Evolutionary conservation across 2,888 invertebrate species (phyloP).

Genomic region (Mystacides longicornis): DNA sequence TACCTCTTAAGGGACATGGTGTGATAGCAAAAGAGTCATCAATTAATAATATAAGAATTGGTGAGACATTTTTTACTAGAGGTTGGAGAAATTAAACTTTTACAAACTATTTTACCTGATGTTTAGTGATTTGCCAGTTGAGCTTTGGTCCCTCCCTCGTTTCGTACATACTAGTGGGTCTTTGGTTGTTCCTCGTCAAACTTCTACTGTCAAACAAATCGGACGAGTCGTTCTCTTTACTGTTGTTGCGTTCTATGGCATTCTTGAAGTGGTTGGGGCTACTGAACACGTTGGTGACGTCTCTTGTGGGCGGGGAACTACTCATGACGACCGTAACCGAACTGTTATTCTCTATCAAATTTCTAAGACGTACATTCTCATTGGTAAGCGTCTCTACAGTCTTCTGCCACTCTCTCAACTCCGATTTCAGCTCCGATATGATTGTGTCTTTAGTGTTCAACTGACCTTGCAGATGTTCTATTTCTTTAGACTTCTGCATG

Average conservation of each 20-base stretch:
- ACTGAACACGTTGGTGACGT: conserved; percentile 21
- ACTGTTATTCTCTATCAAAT: conserved; percentile 43
- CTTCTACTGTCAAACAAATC: conserved; percentile 45
- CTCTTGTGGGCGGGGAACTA: conserved; percentile 32
- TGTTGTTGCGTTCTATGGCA: conserved; percentile 38
- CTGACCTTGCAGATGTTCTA: conserved; percentile 45
- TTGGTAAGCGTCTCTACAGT: conserved; percentile 69
- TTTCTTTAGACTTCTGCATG: conserved; percentile 29
- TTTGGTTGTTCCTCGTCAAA: conserved; percentile 44
- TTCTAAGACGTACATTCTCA: conserved; percentile 73
- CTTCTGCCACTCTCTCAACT: conserved; percentile 54
- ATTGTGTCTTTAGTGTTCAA: conserved; percentile 57
- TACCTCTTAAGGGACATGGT: too few relatives aligned
- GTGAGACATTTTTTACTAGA: too few relatives aligned
- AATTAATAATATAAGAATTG: too few relatives aligned
- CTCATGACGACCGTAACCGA: conserved; percentile 36
- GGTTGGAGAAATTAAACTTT: too few relatives aligned
- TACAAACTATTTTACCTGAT: conserved; percentile 43
- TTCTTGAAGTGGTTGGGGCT: conserved; percentile 10
- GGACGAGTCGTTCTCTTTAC: conserved; percentile 40
- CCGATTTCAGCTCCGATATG: conserved; percentile 56
- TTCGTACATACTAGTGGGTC: conserved; percentile 86
- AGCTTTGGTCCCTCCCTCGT: conserved; percentile 62
- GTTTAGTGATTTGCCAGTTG: conserved; percentile 54
- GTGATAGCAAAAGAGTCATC: too few relatives aligned